These are phyloP conservation scores for Manis crassicaudata DNA, from an alignment of 2,797 vertebrate species.

Conservation along the genomic window DNA sequence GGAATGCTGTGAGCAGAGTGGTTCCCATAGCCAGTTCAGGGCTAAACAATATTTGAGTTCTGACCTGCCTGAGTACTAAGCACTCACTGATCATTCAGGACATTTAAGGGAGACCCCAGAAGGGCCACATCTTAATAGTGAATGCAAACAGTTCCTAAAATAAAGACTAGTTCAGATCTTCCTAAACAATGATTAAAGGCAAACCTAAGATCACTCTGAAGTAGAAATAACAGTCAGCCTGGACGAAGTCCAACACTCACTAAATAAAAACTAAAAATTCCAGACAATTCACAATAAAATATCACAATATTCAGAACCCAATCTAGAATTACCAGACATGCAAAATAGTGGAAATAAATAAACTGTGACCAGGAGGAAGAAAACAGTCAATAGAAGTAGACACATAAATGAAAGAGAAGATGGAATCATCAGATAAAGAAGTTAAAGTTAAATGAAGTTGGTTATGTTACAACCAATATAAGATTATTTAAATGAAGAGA, in stretches of 20 bases:
- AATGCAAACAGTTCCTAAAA: not conserved
- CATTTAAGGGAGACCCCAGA: not conserved
- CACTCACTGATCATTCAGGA: not conserved
- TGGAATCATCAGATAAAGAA: not conserved
- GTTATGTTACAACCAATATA: not conserved
- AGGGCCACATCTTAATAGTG: too few species aligned
- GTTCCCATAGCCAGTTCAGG: not conserved
- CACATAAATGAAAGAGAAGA: not conserved
- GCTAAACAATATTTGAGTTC: not conserved
- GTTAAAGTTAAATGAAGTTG: not conserved
- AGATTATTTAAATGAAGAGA: not conserved
- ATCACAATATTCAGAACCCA: not conserved
- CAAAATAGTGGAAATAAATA: not conserved
- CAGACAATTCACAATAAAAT: not conserved
- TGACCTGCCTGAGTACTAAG: not conserved
- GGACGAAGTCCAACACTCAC: not conserved
- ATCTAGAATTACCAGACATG: not conserved
- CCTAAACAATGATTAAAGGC: not conserved
- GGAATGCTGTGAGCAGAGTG: not conserved
- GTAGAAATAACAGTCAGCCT: not conserved
- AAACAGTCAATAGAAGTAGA: not conserved
- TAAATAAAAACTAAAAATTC: not conserved
- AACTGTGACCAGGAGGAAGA: not conserved
- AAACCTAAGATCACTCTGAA: not conserved
- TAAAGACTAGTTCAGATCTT: not conserved